A percentile compares a stretch with the other conserved stretches of the same genome.
Evolutionary conservation across 2,797 vertebrate genomes (phyloP).

Genomic region (Brachyalestes nurse): DNA sequence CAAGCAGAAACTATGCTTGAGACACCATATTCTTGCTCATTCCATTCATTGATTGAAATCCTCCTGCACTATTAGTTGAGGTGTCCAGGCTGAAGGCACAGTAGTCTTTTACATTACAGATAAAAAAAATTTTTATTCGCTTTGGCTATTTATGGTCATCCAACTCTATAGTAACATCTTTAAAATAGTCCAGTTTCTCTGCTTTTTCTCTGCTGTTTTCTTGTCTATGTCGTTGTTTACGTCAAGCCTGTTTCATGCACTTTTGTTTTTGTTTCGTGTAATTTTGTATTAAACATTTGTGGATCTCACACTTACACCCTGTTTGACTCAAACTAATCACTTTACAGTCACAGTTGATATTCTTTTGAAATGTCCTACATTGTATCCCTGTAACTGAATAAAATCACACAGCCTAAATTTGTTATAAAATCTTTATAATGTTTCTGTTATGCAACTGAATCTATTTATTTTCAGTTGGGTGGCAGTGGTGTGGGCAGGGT

Average conservation of each 20-base stretch:
- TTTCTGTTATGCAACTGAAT: background rate
- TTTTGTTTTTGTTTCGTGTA: too few relatives aligned
- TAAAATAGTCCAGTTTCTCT: too few relatives aligned
- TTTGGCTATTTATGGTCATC: background rate
- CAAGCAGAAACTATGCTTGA: background rate
- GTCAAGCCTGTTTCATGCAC: too few relatives aligned
- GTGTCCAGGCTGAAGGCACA: background rate
- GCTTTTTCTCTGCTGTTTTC: too few relatives aligned
- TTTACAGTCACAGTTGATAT: background rate
- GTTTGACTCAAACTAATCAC: too few relatives aligned
- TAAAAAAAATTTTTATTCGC: background rate
- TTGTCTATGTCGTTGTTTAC: too few relatives aligned
- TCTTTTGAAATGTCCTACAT: conserved; percentile 1
- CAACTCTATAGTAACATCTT: conserved; percentile 4
- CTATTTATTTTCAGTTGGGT: background rate
- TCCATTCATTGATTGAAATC: background rate
- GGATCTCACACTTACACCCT: too few relatives aligned
- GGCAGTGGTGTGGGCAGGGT: background rate
- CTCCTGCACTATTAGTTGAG: background rate
- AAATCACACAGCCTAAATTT: background rate
- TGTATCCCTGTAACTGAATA: background rate
- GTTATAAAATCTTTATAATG: background rate
- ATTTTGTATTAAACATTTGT: too few relatives aligned
- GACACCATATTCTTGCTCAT: background rate
- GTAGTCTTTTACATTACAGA: background rate